Conservation (phyloP, 2,888 invertebrate species). For the Arctia plantaginis region DNA sequence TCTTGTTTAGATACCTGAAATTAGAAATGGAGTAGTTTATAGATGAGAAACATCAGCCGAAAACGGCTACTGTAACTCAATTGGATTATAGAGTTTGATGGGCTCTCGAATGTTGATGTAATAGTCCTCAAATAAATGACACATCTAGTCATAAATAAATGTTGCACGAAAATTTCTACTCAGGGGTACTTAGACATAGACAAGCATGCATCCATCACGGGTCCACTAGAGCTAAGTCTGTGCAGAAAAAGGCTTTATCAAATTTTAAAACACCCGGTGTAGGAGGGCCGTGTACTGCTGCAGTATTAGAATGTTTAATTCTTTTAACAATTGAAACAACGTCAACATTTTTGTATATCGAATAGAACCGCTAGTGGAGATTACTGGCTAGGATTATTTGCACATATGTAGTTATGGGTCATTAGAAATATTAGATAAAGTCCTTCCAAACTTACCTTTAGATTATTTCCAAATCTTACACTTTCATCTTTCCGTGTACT, state of each 20-base stretch:
- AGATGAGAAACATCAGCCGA: no score
- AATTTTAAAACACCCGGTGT: background rate
- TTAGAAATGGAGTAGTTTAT: no score
- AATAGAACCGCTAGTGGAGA: background rate
- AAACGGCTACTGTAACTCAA: no score
- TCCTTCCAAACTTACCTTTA: no score
- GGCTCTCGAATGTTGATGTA: no score
- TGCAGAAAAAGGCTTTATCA: background rate
- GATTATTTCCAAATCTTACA: no score
- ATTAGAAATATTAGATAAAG: no score
- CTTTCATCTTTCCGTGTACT: no score
- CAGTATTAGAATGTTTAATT: background rate
- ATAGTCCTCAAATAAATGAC: no score
- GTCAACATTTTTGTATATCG: background rate
- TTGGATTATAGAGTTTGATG: no score
- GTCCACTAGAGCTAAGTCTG: background rate
- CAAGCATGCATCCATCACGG: background rate
- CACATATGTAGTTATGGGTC: background rate
- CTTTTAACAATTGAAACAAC: background rate
- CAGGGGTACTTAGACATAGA: background rate
- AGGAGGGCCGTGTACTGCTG: background rate
- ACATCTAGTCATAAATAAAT: background rate
- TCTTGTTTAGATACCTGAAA: no score
- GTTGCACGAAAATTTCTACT: background rate
- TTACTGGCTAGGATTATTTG: background rate